Evolutionary conservation across 2,797 vertebrate genomes (phyloP).

Genomic region (Parauchenoglanis ngamensis): DNA sequence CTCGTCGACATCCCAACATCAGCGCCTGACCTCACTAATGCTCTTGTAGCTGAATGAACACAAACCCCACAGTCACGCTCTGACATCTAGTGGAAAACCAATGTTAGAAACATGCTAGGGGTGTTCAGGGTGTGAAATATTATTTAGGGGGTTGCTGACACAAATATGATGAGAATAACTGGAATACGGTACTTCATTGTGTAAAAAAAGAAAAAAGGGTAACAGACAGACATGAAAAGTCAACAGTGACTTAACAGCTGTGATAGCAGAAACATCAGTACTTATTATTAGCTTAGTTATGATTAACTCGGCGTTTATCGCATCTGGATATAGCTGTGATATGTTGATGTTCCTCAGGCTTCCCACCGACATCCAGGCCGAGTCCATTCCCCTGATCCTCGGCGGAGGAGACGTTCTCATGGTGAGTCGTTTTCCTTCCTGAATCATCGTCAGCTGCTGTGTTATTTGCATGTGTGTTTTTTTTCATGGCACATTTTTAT

Average conservation of each 20-base stretch:
- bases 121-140: neutral
- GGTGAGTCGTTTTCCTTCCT: conserved; percentile 72
- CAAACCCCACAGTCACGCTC: too few relatives aligned
- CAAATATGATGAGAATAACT: neutral
- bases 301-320: neutral
- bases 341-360: conserved; percentile 72
- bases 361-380: conserved; percentile 97
- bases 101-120: neutral
- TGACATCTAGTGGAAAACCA: too few relatives aligned
- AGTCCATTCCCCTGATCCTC: conserved; percentile 93
- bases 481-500: too few relatives aligned
- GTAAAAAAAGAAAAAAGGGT: neutral
- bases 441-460: neutral
- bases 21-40: too few relatives aligned
- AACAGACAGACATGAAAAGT: neutral
- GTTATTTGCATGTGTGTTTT: neutral
- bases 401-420: conserved; percentile 98
- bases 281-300: neutral
- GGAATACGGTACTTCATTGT: too few relatives aligned
- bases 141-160: too few relatives aligned
- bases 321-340: neutral
- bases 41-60: too few relatives aligned
- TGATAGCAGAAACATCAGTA: neutral
- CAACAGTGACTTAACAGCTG: neutral
- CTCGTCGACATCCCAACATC: too few relatives aligned